Conservation (phyloP, 2,888 invertebrate species). For the Anarsia innoxiella region DNA sequence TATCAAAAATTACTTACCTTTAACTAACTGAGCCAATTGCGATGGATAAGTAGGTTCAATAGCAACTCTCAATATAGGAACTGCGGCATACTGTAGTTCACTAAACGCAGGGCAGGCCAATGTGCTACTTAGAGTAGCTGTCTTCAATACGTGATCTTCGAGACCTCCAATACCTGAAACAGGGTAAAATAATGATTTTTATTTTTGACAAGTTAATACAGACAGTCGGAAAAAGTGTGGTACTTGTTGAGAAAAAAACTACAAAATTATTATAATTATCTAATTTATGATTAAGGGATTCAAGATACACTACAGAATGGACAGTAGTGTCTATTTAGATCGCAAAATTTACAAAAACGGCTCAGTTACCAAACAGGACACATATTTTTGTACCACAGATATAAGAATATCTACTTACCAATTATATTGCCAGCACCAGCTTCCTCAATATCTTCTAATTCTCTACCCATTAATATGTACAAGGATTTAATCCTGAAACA, state of each 20-base stretch:
- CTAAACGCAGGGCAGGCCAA: constrained; percentile 91
- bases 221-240: too few species aligned
- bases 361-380: too few species aligned
- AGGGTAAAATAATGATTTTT: constrained; percentile 11
- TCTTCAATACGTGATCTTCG: constrained; percentile 89
- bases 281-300: too few species aligned
- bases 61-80: constrained; percentile 95
- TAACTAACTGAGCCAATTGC: constrained; percentile 83
- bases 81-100: constrained; percentile 83
- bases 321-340: too few species aligned
- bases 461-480: constrained; percentile 95
- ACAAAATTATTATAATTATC: too few species aligned
- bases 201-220: too few species aligned
- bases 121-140: constrained; percentile 90
- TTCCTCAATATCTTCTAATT: constrained; percentile 84
- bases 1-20: too few species aligned
- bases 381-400: too few species aligned
- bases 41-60: constrained; percentile 89
- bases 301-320: too few species aligned
- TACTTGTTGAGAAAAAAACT: too few species aligned
- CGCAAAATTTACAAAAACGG: too few species aligned
- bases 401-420: too few species aligned
- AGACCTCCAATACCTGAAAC: constrained; percentile 86
- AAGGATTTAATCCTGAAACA: constrained; percentile 80
- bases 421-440: constrained; percentile 94